Evolutionary conservation across 2,113 vertebrate genomes (phyloP).

Genomic region (Ascaphus truei): DNA sequence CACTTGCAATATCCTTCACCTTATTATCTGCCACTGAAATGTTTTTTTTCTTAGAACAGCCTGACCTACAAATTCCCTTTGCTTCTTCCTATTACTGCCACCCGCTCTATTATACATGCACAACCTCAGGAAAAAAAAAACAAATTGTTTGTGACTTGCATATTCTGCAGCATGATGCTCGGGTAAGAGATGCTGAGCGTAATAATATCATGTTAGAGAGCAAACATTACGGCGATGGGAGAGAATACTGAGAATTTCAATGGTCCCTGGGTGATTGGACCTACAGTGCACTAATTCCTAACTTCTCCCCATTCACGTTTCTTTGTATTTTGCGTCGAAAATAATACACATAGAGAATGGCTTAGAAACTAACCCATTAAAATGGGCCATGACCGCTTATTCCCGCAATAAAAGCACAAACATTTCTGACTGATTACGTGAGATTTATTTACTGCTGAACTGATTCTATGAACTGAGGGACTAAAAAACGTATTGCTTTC

Average conservation of each 20-base stretch:
- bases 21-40: slow-evolving; percentile 24
- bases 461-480: no score
- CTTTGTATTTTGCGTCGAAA: no score
- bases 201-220: background rate
- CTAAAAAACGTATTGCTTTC: no score
- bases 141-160: slow-evolving; percentile 3
- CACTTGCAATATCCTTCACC: slow-evolving; percentile 19
- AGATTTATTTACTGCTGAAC: no score
- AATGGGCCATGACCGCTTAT: no score
- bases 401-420: no score
- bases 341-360: no score
- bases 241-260: no score
- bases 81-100: slow-evolving; percentile 10
- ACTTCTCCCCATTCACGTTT: background rate
- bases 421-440: no score
- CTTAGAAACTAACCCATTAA: no score
- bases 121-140: slow-evolving; percentile 1
- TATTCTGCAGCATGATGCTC: background rate
- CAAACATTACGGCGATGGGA: no score
- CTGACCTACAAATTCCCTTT: slow-evolving; percentile 31
- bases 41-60: slow-evolving; percentile 2
- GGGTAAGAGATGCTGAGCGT: background rate
- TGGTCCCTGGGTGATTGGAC: background rate
- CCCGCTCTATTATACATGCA: slow-evolving; percentile 4
- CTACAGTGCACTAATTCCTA: background rate